Conservation (phyloP, 2,888 invertebrate species). For the Pseudoips prasinana region DNA sequence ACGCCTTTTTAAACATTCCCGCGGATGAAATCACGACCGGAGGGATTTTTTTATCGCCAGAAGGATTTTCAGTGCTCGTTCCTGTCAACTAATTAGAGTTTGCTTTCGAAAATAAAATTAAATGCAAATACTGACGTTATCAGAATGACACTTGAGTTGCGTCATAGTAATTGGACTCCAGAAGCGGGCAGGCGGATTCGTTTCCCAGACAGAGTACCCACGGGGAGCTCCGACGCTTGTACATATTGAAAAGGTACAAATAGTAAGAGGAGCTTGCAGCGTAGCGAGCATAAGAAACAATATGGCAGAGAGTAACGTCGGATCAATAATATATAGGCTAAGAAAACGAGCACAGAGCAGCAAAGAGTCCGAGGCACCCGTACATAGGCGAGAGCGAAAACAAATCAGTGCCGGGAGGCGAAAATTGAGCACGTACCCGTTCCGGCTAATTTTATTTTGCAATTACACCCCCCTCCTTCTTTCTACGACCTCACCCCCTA, state of each 20-base stretch:
- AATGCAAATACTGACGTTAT: constrained; percentile 40
- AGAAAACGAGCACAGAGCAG: constrained; percentile 60
- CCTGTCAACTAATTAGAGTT: constrained; percentile 67
- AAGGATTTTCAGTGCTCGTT: constrained; percentile 58
- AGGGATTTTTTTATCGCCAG: constrained; percentile 57
- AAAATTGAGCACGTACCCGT: constrained; percentile 82
- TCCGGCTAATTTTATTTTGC: constrained; percentile 82
- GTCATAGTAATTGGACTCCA: constrained; percentile 25
- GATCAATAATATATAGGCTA: constrained; percentile 81
- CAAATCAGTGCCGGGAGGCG: constrained; percentile 81
- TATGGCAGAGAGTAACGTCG: constrained; percentile 57
- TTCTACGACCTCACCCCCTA: constrained; percentile 37
- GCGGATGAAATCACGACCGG: constrained; percentile 59
- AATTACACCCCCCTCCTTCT: constrained; percentile 69
- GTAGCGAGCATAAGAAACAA: constrained; percentile 50
- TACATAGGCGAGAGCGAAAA: constrained; percentile 71
- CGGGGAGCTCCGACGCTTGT: not conserved
- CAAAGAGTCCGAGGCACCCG: constrained; percentile 44
- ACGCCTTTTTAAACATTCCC: constrained; percentile 70
- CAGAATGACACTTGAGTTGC: constrained; percentile 33
- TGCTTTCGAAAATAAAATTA: constrained; percentile 43
- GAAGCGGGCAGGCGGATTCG: not conserved
- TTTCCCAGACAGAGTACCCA: not conserved
- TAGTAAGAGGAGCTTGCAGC: constrained; percentile 17
- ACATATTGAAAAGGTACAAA: constrained; percentile 18